Evolutionary conservation across 2,113 vertebrate species (phyloP), one percentile per base, ranked within the genome.

Genomic region (Aspiorhynchus laticeps): DNA sequence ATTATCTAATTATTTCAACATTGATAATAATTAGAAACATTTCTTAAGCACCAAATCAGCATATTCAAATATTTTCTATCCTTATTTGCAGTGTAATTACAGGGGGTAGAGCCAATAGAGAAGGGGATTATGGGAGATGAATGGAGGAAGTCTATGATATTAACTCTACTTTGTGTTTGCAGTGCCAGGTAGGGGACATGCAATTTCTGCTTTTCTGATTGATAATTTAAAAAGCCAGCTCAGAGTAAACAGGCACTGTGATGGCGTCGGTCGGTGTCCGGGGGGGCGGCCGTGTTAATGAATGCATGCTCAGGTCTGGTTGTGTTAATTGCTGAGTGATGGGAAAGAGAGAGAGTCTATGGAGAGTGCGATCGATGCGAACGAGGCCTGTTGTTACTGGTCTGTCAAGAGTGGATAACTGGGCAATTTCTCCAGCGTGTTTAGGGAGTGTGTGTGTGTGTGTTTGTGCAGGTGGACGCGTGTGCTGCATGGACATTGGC

Each of bases 191-290:
- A 90, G 91, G 87, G 82, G 86, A 90, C 89, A 91, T 92, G 91
- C 80, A 88, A 90, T 91, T 90, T 92, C 88, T 84, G 75, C 80
- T 26, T 89, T 51, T 59, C 80, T 93, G 91, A 92, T 92, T 92
- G 89, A 93, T 91, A 90, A 91, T 92, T 92, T 94, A 89, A 93
- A 90, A 91, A 87, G 56, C 81, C 53, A 33, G 61, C 86, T 89
- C 88, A 53, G 83, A 78, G 90, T 91, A 91, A 91, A 90, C 65
- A 65, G 61, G 41, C 31, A 9, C 77, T 48, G 80, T 86, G 84
- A 86, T 75, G 85, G 31, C 75, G 61, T 48, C 56, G n/a, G 84
- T 78, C 43, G 38, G 73, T 56, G 41, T 56, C 51, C 31, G 48
- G 24, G 51, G 48, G 56, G 89, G 87, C 56, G 12, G 41, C 38